Conservation (phyloP, 2,888 invertebrate genomes). For the Camptogramma bilineatum region DNA sequence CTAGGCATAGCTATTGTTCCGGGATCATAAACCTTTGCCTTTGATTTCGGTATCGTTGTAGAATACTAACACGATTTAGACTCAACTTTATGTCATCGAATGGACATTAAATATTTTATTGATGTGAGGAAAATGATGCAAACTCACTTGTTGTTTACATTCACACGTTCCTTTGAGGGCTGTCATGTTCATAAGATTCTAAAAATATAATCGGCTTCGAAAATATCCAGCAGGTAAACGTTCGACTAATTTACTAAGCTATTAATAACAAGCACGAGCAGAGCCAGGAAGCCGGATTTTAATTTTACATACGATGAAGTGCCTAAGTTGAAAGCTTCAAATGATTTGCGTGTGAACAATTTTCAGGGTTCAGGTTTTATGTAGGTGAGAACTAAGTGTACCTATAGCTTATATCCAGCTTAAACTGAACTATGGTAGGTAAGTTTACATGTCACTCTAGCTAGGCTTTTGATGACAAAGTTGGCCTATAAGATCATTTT, state of each 20-base stretch:
- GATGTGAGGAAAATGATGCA: conserved; percentile 4
- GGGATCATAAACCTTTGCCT: conserved; percentile 35
- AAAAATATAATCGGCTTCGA: background rate
- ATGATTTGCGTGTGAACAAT: too few species aligned
- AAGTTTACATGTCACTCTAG: too few species aligned
- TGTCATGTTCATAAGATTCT: background rate
- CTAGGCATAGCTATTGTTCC: conserved; percentile 28
- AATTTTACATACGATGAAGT: background rate
- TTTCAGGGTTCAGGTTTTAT: too few species aligned
- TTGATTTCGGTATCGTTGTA: conserved; percentile 20
- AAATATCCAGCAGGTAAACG: background rate
- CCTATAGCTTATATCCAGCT: too few species aligned
- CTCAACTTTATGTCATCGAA: background rate
- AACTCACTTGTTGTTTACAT: too few species aligned
- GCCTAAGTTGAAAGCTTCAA: background rate
- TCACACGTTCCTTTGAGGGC: background rate
- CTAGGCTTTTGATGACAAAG: too few species aligned
- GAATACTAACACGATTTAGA: conserved; percentile 18
- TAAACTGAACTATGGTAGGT: too few species aligned
- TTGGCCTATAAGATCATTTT: too few species aligned
- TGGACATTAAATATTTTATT: conserved; percentile 20
- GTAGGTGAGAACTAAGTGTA: too few species aligned
- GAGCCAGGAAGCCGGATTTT: background rate
- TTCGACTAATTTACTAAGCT: background rate
- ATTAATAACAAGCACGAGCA: background rate